A percentile compares a stretch with the other conserved stretches of the same genome.
phyloP scores from a whole-genome alignment of 2,797 vertebrate genomes.

The Australoheros facetus region DNA sequence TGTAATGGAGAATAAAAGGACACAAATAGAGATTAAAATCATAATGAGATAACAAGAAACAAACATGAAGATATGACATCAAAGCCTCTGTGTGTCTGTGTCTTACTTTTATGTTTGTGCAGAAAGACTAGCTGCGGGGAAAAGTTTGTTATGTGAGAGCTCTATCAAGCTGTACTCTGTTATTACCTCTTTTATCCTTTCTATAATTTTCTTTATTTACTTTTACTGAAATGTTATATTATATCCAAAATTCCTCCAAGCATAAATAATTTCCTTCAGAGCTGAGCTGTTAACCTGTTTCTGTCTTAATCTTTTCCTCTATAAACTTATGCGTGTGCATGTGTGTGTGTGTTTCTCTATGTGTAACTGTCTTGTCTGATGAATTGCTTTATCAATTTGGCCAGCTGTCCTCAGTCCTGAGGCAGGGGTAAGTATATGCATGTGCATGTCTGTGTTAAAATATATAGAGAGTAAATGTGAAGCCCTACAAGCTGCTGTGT shows the following conservation, averaged over 20 bases:
- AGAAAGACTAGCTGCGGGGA: slow-evolving; percentile 22
- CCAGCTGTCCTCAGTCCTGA: slow-evolving; percentile 47
- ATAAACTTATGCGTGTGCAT: background rate
- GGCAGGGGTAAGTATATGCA: background rate
- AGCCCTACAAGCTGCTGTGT: background rate
- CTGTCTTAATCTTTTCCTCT: slow-evolving; percentile 9
- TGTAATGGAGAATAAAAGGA: slow-evolving; percentile 20
- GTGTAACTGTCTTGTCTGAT: slow-evolving; percentile 21
- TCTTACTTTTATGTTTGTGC: slow-evolving; percentile 14
- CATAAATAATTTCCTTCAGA: background rate
- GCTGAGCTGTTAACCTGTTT: slow-evolving; percentile 24
- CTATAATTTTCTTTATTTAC: background rate
- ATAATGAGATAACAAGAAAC: background rate
- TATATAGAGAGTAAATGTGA: slow-evolving; percentile 17
- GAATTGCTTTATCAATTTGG: slow-evolving; percentile 39
- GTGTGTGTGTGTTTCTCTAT: background rate
- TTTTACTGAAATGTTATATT: slow-evolving; percentile 17
- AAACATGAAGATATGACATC: slow-evolving; percentile 14
- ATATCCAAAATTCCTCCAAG: slow-evolving; percentile 6
- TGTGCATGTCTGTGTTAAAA: slow-evolving; percentile 5
- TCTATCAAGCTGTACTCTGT: background rate
- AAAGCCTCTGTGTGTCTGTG: slow-evolving; percentile 4
- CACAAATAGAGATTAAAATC: slow-evolving; percentile 27
- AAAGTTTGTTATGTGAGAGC: background rate
- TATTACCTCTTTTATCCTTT: background rate